These are phyloP conservation scores for Xenopus laevis DNA, from an alignment of 2,113 vertebrate species.

Conservation along the genomic window DNA sequence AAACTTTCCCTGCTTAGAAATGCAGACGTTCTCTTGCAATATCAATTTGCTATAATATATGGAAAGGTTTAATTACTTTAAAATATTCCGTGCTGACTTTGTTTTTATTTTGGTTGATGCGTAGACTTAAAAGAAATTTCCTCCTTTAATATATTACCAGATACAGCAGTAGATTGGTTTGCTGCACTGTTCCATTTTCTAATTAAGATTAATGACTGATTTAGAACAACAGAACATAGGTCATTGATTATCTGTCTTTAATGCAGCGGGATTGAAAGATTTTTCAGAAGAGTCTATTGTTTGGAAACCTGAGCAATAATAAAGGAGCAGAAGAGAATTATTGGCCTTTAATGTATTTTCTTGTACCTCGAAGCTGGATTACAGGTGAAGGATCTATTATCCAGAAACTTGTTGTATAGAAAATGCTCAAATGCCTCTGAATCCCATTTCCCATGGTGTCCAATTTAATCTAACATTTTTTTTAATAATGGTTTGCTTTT, in stretches of 20 bases:
- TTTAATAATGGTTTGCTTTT: too few species aligned
- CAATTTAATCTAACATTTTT: too few species aligned
- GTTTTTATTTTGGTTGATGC: not conserved
- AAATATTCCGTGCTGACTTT: slow-evolving; percentile 4
- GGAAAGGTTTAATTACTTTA: slow-evolving; percentile 21
- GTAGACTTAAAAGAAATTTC: slow-evolving; percentile 6
- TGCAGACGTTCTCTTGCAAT: not conserved
- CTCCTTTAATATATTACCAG: slow-evolving; percentile 14
- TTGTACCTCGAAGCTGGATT: not conserved
- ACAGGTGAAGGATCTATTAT: too few species aligned
- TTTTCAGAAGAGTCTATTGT: slow-evolving; percentile 41
- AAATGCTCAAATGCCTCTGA: too few species aligned
- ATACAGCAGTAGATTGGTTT: slow-evolving; percentile 10
- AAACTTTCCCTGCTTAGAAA: too few species aligned
- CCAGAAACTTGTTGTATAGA: too few species aligned
- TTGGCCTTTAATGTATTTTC: not conserved
- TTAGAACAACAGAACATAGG: slow-evolving; percentile 32
- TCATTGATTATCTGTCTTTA: slow-evolving; percentile 44
- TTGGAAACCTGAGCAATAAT: slow-evolving; percentile 11
- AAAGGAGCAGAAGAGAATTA: slow-evolving; percentile 9
- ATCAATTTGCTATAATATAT: slow-evolving; percentile 21
- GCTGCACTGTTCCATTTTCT: slow-evolving; percentile 38
- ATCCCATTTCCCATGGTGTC: too few species aligned
- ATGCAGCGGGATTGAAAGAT: slow-evolving; percentile 24
- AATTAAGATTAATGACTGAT: slow-evolving; percentile 44